These are phyloP conservation scores for Alexandromys fortis DNA, from an alignment of 2,113 vertebrate genomes.

Conservation along the genomic window DNA sequence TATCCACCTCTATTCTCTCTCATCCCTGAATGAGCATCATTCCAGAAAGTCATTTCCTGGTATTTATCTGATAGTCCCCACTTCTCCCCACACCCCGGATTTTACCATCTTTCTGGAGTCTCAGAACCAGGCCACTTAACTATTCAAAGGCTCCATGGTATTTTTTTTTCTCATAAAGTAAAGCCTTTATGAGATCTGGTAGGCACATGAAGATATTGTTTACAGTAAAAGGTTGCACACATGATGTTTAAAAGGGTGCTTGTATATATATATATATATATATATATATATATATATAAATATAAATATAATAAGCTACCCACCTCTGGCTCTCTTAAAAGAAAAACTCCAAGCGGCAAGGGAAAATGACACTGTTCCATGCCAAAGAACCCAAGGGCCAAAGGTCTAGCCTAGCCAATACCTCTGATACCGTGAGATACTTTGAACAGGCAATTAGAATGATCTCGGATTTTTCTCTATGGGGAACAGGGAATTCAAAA, in stretches of 20 bases:
- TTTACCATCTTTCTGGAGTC: conserved; percentile 13
- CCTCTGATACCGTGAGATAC: background rate
- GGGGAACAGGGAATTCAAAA: background rate
- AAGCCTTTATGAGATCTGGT: background rate
- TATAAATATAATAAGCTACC: background rate
- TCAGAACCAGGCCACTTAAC: background rate
- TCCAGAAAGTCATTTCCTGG: conserved; percentile 37
- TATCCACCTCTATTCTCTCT: background rate
- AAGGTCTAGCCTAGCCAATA: background rate
- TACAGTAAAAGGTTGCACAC: background rate
- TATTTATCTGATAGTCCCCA: background rate
- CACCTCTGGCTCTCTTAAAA: conserved; percentile 24
- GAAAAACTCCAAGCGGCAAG: background rate
- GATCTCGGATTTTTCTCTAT: background rate
- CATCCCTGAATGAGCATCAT: background rate
- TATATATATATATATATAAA: no score
- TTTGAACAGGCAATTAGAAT: background rate
- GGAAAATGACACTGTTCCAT: background rate
- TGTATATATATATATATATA: no score
- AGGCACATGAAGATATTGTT: background rate
- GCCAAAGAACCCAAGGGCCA: background rate
- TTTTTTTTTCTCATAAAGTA: background rate
- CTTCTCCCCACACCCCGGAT: background rate
- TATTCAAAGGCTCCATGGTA: background rate
- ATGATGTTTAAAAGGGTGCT: conserved; percentile 25